Percentiles rank a stretch among this genome's conserved stretches.
phyloP scores from a whole-genome alignment of 2,888 invertebrate species.

The Rambutsinella grinnellia region DNA sequence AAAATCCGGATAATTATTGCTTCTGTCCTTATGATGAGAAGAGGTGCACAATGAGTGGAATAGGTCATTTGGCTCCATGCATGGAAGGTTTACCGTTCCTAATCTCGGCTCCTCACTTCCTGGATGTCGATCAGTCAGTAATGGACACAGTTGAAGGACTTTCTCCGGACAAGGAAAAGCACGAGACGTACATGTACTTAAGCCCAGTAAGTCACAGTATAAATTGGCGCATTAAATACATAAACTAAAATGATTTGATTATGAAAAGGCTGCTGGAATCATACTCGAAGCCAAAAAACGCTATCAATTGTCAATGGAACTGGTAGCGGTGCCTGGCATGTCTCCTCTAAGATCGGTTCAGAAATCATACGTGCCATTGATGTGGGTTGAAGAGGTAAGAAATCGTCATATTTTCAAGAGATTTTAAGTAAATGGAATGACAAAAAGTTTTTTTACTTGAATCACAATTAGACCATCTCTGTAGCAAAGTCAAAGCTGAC shows the following conservation, averaged over 20 bases:
- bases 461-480: slow-evolving; percentile 33
- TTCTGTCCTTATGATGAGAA: slow-evolving; percentile 53
- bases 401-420: not conserved
- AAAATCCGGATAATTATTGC: slow-evolving; percentile 62
- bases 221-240: no score
- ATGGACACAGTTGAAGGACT: slow-evolving; percentile 77
- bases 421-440: slow-evolving; percentile 2
- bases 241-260: no score
- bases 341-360: slow-evolving; percentile 52
- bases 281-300: slow-evolving; percentile 58
- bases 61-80: slow-evolving; percentile 49
- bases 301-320: slow-evolving; percentile 59
- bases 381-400: slow-evolving; percentile 64
- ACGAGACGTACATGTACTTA: slow-evolving; percentile 84
- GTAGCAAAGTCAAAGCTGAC: slow-evolving; percentile 41
- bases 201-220: no score
- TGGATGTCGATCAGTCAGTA: slow-evolving; percentile 79
- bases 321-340: slow-evolving; percentile 55
- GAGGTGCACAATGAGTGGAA: slow-evolving; percentile 46
- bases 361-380: slow-evolving; percentile 60
- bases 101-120: slow-evolving; percentile 87
- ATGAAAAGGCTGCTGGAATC: slow-evolving; percentile 59
- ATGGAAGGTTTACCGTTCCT: slow-evolving; percentile 53
- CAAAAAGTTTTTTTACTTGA: not conserved
- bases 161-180: slow-evolving; percentile 75